Evolutionary conservation across 1,140 invertebrate genomes (phyloP).

Genomic region (Chionoecetes opilio): DNA sequence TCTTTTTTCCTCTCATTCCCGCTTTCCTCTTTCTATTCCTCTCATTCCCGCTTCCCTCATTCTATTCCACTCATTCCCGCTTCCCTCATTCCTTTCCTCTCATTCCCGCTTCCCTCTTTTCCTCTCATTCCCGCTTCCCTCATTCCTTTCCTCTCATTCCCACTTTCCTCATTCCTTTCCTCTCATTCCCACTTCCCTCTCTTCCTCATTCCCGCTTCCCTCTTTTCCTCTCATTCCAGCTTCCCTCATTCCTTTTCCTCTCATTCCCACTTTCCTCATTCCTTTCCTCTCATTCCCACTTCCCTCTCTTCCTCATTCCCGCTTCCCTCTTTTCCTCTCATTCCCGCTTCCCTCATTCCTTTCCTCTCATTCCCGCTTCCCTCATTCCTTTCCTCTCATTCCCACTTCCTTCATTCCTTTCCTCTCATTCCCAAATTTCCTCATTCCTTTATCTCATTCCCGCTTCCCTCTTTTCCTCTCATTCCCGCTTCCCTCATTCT

Average conservation of each 20-base stretch:
- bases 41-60: not conserved
- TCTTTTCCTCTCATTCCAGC: not conserved
- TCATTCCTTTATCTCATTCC: too few relatives aligned
- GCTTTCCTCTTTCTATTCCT: too few relatives aligned
- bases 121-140: not conserved
- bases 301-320: not conserved
- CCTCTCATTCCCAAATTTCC: not conserved
- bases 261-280: not conserved
- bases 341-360: not conserved
- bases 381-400: not conserved
- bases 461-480: not conserved
- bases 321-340: not conserved
- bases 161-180: not conserved
- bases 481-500: not conserved
- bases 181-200: not conserved
- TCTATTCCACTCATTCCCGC: not conserved
- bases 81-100: not conserved
- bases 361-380: not conserved
- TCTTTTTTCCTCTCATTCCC: not conserved
- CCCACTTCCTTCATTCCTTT: too few relatives aligned
- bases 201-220: not conserved
- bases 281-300: not conserved
- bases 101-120: not conserved
- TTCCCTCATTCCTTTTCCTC: not conserved
- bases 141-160: too few relatives aligned